A percentile compares a stretch with the other conserved stretches of the same genome.
Conservation (phyloP, 2,888 invertebrate genomes). For the Adelognathus sp. region DNA sequence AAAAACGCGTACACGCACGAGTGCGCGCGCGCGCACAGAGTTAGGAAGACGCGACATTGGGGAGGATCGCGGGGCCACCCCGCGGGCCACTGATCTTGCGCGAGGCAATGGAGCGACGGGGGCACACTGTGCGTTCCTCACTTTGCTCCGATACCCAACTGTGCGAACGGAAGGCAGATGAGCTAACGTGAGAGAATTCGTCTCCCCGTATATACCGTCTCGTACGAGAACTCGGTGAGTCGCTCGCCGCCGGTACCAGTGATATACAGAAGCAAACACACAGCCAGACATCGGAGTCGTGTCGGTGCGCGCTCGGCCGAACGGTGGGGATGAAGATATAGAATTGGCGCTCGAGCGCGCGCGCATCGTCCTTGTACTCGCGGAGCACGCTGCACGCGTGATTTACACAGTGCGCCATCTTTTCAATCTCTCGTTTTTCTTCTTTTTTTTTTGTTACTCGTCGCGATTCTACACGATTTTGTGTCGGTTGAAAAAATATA, state of each 20-base stretch:
- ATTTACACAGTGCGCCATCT: conserved; percentile 44
- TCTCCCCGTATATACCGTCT: not conserved
- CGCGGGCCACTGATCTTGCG: conserved; percentile 19
- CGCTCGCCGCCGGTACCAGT: too few relatives aligned
- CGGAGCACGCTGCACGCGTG: conserved; percentile 45
- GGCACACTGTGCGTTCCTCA: not conserved
- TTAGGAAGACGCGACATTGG: not conserved
- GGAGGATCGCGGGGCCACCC: not conserved
- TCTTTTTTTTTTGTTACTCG: not conserved
- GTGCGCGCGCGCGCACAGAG: not conserved
- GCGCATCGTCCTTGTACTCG: conserved; percentile 33
- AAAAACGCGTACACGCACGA: not conserved
- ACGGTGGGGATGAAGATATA: not conserved
- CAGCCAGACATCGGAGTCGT: conserved; percentile 15
- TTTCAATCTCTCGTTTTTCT: conserved; percentile 9
- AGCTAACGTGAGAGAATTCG: conserved; percentile 1
- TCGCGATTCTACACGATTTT: not conserved
- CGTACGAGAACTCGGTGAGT: conserved; percentile 14
- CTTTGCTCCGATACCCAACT: not conserved
- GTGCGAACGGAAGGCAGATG: conserved; percentile 14
- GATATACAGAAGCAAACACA: conserved; percentile 1
- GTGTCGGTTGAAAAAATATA: not conserved
- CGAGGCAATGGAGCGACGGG: conserved; percentile 1
- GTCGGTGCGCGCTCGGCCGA: conserved; percentile 12
- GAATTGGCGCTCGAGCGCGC: conserved; percentile 53